These are phyloP conservation scores for Lates japonicus DNA, from an alignment of 2,797 vertebrate species.

Conservation along the genomic window DNA sequence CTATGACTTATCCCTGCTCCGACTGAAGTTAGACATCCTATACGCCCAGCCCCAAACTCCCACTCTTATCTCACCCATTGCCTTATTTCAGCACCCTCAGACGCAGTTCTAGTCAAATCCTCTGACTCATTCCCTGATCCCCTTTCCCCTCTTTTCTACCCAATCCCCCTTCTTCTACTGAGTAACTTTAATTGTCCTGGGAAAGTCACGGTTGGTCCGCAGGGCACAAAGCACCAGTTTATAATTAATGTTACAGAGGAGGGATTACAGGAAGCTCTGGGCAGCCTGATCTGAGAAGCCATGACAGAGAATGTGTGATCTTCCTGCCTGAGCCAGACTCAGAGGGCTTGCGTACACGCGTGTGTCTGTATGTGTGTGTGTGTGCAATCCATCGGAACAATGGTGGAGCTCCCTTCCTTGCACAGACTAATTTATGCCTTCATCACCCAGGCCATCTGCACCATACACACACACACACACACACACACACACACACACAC, in stretches of 20 bases:
- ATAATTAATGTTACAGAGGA: slow-evolving; percentile 93
- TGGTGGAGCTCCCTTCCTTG: slow-evolving; percentile 65
- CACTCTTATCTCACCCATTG: slow-evolving; percentile 63
- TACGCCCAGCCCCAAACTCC: slow-evolving; percentile 53
- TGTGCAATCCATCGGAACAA: slow-evolving; percentile 71
- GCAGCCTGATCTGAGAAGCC: slow-evolving; percentile 88
- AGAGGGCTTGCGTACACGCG: slow-evolving; percentile 36
- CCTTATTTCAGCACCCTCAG: slow-evolving; percentile 63
- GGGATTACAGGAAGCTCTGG: slow-evolving; percentile 90
- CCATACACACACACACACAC: slow-evolving; percentile 38
- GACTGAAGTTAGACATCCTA: slow-evolving; percentile 61
- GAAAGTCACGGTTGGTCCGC: slow-evolving; percentile 91
- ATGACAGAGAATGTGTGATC: slow-evolving; percentile 84
- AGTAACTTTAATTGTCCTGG: slow-evolving; percentile 99
- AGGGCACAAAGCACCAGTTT: slow-evolving; percentile 89
- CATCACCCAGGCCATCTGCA: slow-evolving; percentile 66
- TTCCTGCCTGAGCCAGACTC: slow-evolving; percentile 71
- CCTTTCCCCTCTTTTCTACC: slow-evolving; percentile 64
- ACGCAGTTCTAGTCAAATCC: slow-evolving; percentile 68
- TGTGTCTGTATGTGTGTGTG: slow-evolving; percentile 29
- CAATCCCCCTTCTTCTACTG: slow-evolving; percentile 88
- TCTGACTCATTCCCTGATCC: slow-evolving; percentile 74
- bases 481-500: no score
- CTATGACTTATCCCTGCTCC: slow-evolving; percentile 60
- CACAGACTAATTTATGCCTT: slow-evolving; percentile 76